Evolutionary conservation across 2,888 invertebrate species (phyloP).

Genomic region (Pristionchus arcanus): DNA sequence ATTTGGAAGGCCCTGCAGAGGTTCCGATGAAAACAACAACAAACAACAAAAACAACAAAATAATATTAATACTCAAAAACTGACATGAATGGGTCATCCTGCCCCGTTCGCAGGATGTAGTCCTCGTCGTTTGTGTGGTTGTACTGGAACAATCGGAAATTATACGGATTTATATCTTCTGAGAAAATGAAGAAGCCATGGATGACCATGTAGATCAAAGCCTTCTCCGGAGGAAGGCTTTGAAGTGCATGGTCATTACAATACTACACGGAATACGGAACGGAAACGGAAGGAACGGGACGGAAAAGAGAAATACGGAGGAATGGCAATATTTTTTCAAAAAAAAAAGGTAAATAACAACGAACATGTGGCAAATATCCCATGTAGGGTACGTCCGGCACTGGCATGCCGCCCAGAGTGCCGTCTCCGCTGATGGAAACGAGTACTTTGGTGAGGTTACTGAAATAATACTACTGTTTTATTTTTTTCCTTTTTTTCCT

Average conservation of each 20-base stretch:
- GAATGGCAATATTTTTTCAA: no score
- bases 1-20: conserved; percentile 59
- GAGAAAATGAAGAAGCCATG: no score
- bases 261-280: no score
- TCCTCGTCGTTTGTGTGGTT: conserved; percentile 69
- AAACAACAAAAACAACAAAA: not conserved
- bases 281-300: no score
- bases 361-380: conserved; percentile 53
- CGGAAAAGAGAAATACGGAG: no score
- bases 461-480: no score
- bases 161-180: no score
- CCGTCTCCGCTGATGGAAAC: conserved; percentile 20
- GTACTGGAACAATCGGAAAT: conserved; percentile 60
- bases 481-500: no score
- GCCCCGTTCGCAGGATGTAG: conserved; percentile 67
- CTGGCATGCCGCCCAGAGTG: conserved; percentile 12
- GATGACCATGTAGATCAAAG: no score
- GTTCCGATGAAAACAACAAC: not conserved
- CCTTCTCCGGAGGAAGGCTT: no score
- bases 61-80: not conserved
- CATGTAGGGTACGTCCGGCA: conserved; percentile 53
- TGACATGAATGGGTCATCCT: conserved; percentile 61
- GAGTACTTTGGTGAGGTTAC: conserved; percentile 39
- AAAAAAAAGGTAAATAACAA: no score
- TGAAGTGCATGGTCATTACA: no score